phyloP scores from a whole-genome alignment of 2,113 vertebrate species.

The Galbula dea region DNA sequence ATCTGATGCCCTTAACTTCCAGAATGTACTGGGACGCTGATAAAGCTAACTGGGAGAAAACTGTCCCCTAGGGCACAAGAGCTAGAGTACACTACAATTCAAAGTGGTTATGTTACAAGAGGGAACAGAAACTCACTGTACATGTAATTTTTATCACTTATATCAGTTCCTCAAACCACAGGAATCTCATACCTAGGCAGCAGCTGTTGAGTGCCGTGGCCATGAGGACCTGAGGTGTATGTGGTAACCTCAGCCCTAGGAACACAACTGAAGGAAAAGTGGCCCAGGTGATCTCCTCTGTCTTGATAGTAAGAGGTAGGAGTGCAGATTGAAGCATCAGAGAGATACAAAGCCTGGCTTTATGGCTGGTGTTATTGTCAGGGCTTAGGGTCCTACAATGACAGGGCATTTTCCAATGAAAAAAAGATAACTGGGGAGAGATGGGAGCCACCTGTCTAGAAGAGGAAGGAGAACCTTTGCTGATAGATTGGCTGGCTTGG shows the following conservation, averaged over 20 bases:
- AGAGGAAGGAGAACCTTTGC: background rate
- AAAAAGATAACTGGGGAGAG: rapidly evolving
- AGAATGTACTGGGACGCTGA: background rate
- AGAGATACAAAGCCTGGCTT: no score
- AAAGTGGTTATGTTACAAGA: background rate
- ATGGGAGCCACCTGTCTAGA: rapidly evolving
- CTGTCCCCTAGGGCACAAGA: no score
- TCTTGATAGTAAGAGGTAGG: background rate
- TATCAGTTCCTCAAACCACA: rapidly evolving
- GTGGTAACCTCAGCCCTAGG: background rate
- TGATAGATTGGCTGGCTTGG: background rate
- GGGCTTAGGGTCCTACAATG: background rate
- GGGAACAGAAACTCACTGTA: background rate
- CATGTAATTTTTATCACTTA: background rate
- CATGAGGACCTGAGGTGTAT: rapidly evolving
- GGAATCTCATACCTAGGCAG: rapidly evolving
- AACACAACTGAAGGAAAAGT: background rate
- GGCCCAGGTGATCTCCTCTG: rapidly evolving
- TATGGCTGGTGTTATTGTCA: rapidly evolving
- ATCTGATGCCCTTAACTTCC: background rate
- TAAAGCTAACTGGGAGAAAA: background rate
- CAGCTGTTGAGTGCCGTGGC: rapidly evolving
- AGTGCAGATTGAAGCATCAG: rapidly evolving
- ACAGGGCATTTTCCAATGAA: rapidly evolving
- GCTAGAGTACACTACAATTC: no score